Conservation (phyloP, 2,797 vertebrate genomes). For the Xenops minutus region DNA sequence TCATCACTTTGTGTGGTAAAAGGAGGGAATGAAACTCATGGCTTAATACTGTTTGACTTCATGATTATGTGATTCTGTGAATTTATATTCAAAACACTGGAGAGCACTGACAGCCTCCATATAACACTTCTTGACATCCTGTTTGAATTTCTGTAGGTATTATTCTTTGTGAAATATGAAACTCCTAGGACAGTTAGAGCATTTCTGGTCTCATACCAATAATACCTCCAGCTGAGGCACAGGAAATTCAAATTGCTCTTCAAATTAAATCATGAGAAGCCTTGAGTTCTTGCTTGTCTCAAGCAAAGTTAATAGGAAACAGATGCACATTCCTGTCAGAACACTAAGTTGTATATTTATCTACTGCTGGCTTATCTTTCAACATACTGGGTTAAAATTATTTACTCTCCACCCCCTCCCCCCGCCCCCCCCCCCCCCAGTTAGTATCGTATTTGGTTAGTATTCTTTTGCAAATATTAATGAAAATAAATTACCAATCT, state of each 20-base stretch:
- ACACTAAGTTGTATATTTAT: background rate
- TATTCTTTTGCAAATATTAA: background rate
- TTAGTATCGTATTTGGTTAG: background rate
- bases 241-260: slow-evolving; percentile 67
- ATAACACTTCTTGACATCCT: background rate
- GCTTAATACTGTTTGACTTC: background rate
- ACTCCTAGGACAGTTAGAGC: background rate
- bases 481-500: background rate
- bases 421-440: too few relatives aligned
- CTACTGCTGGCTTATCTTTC: background rate
- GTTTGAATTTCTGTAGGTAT: slow-evolving; percentile 32
- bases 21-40: background rate
- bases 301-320: slow-evolving; percentile 65
- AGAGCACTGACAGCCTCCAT: background rate
- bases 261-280: slow-evolving; percentile 66
- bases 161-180: slow-evolving; percentile 47
- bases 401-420: background rate
- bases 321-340: slow-evolving; percentile 53
- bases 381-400: background rate
- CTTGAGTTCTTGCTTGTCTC: slow-evolving; percentile 34
- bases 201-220: slow-evolving; percentile 46
- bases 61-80: background rate
- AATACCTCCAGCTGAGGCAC: slow-evolving; percentile 43
- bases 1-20: background rate
- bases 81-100: background rate